Percentiles rank a stretch among this genome's conserved stretches.
Evolutionary conservation across 2,113 vertebrate species (phyloP).

Genomic region (Coturnix japonica): DNA sequence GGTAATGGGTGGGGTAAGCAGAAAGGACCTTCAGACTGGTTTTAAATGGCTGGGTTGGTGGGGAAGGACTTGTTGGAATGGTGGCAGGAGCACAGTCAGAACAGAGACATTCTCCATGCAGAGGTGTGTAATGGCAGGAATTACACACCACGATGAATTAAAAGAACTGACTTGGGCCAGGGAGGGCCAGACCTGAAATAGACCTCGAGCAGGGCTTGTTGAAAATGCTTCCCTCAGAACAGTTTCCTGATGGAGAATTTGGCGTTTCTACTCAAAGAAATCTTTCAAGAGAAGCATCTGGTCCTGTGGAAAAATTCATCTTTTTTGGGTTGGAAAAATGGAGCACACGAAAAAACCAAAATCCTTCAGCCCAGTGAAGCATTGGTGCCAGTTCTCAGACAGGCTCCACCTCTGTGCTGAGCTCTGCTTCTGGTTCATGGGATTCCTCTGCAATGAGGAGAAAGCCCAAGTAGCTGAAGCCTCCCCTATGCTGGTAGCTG

Average conservation of each 20-base stretch:
- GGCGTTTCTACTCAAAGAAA: slow-evolving; percentile 66
- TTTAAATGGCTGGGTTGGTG: neutral
- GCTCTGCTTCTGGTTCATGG: neutral
- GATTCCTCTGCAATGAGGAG: neutral
- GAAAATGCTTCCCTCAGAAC: slow-evolving; percentile 61
- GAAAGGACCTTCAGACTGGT: neutral
- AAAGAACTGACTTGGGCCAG: slow-evolving; percentile 52
- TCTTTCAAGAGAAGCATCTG: slow-evolving; percentile 70
- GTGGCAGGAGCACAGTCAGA: slow-evolving; percentile 10
- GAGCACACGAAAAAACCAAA: slow-evolving; percentile 57
- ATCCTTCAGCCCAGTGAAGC: neutral
- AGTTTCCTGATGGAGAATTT: slow-evolving; percentile 67
- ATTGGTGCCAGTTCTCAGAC: slow-evolving; percentile 20
- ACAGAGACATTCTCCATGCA: neutral
- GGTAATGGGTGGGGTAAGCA: neutral
- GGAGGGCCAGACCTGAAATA: slow-evolving; percentile 65
- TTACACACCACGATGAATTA: slow-evolving; percentile 17
- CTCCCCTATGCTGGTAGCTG: neutral
- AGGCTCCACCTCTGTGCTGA: slow-evolving; percentile 30
- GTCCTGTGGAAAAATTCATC: slow-evolving; percentile 66
- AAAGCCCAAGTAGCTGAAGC: neutral
- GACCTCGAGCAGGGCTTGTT: neutral
- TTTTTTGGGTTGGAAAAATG: slow-evolving; percentile 54
- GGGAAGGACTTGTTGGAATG: neutral
- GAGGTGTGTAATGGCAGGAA: neutral